Conservation (phyloP, 2,113 vertebrate genomes). For the Istiophorus platypterus region DNA sequence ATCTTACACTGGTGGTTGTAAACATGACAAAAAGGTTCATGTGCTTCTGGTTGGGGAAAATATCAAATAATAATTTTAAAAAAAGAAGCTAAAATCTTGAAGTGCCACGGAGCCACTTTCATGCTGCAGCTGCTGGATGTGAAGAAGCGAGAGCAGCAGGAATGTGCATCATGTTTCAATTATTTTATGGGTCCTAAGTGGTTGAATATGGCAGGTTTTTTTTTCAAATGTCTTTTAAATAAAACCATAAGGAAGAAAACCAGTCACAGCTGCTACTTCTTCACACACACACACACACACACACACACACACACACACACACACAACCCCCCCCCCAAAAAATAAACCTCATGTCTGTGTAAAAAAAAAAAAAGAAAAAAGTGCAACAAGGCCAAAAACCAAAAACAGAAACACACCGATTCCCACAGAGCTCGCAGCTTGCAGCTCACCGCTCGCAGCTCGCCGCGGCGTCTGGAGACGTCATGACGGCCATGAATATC, state of each 20-base stretch:
- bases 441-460: too few relatives aligned
- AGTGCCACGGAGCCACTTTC: slow-evolving; percentile 14
- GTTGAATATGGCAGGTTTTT: neutral
- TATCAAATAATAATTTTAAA: neutral
- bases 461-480: too few relatives aligned
- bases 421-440: neutral
- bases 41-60: neutral
- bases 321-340: neutral
- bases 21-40: slow-evolving; percentile 26
- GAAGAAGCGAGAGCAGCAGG: neutral
- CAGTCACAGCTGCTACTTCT: neutral
- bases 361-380: too few relatives aligned
- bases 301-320: too few relatives aligned
- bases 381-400: neutral
- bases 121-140: slow-evolving; percentile 23
- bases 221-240: neutral
- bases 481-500: too few relatives aligned
- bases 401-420: neutral
- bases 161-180: slow-evolving; percentile 1
- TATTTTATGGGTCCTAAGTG: neutral
- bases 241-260: neutral
- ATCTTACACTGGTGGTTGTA: neutral
- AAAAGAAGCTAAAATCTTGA: slow-evolving; percentile 37
- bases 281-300: neutral
- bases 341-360: neutral